These are phyloP conservation scores for Oreortyx pictus DNA, from an alignment of 2,797 vertebrate genomes.

Conservation along the genomic window DNA sequence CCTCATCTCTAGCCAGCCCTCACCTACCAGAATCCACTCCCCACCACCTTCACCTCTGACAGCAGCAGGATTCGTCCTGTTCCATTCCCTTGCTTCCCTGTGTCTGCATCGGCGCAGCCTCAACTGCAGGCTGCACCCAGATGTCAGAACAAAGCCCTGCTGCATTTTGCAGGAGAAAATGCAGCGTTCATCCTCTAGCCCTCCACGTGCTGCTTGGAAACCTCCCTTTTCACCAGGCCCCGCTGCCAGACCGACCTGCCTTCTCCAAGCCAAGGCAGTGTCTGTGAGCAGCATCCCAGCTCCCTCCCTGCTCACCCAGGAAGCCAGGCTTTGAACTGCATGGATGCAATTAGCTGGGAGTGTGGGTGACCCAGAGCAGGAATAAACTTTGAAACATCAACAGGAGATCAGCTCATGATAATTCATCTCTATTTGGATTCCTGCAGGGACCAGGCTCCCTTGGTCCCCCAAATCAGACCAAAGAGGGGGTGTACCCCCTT, in stretches of 20 bases:
- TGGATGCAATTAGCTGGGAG: not conserved
- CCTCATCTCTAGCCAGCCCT: not conserved
- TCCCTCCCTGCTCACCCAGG: not conserved
- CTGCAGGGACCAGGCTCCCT: not conserved
- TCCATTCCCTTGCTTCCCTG: fast-evolving
- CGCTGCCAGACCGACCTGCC: not conserved
- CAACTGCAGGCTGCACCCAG: fast-evolving
- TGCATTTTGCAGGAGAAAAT: conserved; percentile 23
- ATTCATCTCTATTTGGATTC: not conserved
- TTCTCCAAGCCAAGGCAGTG: not conserved
- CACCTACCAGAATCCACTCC: fast-evolving
- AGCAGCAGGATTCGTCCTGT: not conserved
- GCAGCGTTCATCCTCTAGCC: not conserved
- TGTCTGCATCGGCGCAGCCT: not conserved
- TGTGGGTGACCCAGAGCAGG: not conserved
- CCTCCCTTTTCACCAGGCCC: not conserved
- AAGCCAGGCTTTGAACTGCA: not conserved
- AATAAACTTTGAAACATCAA: not conserved
- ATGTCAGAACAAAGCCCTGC: fast-evolving
- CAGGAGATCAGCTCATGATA: not conserved
- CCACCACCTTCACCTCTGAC: not conserved
- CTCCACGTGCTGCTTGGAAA: not conserved
- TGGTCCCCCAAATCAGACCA: not conserved
- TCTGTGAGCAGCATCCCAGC: not conserved
- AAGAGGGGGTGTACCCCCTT: not conserved